Percentiles rank a stretch among this genome's conserved stretches.
Conservation (phyloP, 2,113 vertebrate species). For the Typhlomys cinereus region DNA sequence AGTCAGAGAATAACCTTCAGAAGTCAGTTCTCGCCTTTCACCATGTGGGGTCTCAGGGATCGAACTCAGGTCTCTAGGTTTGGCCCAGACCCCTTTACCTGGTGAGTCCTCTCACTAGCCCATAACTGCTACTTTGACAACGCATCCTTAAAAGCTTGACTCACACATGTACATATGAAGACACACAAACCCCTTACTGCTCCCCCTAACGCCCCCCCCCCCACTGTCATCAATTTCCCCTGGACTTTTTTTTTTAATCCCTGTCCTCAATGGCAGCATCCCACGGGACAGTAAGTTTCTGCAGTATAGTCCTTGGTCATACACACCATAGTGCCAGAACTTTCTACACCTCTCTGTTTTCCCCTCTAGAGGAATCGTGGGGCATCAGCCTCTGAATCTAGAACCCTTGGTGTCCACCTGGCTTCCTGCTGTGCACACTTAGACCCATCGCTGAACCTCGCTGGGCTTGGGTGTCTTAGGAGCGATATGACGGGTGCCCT, state of each 20-base stretch:
- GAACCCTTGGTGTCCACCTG: background rate
- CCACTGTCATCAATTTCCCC: background rate
- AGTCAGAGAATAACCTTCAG: too few relatives aligned
- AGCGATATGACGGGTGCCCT: background rate
- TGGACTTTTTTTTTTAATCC: background rate
- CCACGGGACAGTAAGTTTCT: background rate
- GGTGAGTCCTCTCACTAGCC: too few relatives aligned
- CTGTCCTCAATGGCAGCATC: background rate
- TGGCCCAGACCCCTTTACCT: too few relatives aligned
- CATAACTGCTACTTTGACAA: background rate
- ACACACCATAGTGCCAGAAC: background rate
- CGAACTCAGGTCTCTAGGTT: too few relatives aligned
- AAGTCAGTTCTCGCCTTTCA: too few relatives aligned
- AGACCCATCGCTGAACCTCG: background rate
- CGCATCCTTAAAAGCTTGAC: background rate
- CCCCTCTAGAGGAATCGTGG: background rate
- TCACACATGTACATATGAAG: background rate
- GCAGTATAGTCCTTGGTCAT: background rate
- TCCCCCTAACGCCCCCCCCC: too few relatives aligned
- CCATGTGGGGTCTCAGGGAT: too few relatives aligned
- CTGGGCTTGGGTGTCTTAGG: background rate
- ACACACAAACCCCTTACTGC: rapidly evolving
- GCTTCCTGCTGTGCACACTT: background rate
- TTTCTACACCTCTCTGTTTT: background rate
- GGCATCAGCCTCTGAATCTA: background rate